Evolutionary conservation across 2,888 invertebrate species (phyloP), one percentile per base, ranked within the genome.

Genomic region (Pasiphila rectangulata): DNA sequence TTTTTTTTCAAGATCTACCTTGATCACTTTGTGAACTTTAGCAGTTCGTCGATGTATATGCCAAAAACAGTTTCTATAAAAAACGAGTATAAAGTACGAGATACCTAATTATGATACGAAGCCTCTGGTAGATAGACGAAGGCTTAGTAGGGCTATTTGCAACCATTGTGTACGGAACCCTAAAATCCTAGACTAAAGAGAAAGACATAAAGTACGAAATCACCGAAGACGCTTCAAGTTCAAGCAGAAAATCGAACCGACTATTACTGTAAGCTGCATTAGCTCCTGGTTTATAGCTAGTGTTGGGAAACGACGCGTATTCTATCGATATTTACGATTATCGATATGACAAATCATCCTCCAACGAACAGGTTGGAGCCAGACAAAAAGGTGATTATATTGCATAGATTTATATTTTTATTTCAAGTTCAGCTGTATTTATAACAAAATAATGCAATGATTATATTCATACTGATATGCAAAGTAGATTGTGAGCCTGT

Each of bases 201-300:
- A 17, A 40, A 32, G 36, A 45, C 27, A 41, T 42, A 17, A n/a
- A n/a, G n/a, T n/a, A n/a, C n/a, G n/a, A 48, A 52, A 27, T 52
- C 40, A 16, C 20, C 24, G 37, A 45, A 45, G 38, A 46, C 19
- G 21, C 16, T 41, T 21, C 32, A 23, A 43, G 39, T 27, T 34
- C 37, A 21, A n/a, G 29, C 12, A 15, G 41, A 40, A 45, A 40
- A 41, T 45, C 50, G 32, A 35, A 37, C 25, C 20, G 6, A 39
- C 30, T 32, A 30, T n/a, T 30, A 29, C 37, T 50, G 51, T 57
- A 56, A 59, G 55, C 56, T 54, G 56, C 49, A 50, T 56, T 56
- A 57, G 47, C 50, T 42, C 41, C 35, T 49, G 55, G 43, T 56
- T 61, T 59, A 55, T 54, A 37, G 43, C 45, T 41, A 45, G 37